Base-by-base conservation (phyloP, 2,797 vertebrate genomes). In the Sebastes dallii region DNA sequence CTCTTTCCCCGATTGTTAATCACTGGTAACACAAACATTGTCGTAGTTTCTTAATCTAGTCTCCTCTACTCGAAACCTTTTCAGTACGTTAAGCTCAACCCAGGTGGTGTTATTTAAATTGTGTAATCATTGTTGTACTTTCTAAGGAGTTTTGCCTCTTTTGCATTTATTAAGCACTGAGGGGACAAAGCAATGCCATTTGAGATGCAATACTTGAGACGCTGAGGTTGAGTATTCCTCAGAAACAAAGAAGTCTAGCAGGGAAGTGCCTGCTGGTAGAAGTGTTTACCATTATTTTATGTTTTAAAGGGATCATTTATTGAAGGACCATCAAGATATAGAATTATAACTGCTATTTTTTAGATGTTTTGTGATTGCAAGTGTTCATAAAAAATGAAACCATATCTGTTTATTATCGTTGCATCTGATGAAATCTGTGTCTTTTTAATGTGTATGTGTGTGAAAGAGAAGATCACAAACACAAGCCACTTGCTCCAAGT, bases 321-420 rank as follows among this genome's bases (percentile, higher is more conserved):
- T 72, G 9, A 74, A 42, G 25, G 56, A 68, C 25, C 52, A 78
- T 68, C 2, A 18, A 66, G 11, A 74, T 64, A 58, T 24, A 46
- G 4, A 77, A 52, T 64, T 76, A 42, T 5, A 27, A 42, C 52
- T 54, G 13, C 5, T 70, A 55, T 64, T 74, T 76, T 78, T 70
- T 66, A 75, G 36, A 60, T 79, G 68, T 77, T 79, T 86, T 83
- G 66, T 80, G 67, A 82, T 82, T 75, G 46, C 56, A 75, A 56
- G 55, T 71, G 60, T 77, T 80, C 59, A 79, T 70, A 73, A 70
- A 61, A 75, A 73, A 68, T n/a, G 20, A 64, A 78, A 83, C 34
- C 16, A 11, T 12, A 5, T 30, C 8, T 52, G 65, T 66, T 34
- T 50, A 32, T 30, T 24, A 77, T 62, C 32, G 66, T 69, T 80